Evolutionary conservation across 2,797 vertebrate species (phyloP), one percentile per base, ranked within the genome.

Genomic region (Scomberomorus guttatus): DNA sequence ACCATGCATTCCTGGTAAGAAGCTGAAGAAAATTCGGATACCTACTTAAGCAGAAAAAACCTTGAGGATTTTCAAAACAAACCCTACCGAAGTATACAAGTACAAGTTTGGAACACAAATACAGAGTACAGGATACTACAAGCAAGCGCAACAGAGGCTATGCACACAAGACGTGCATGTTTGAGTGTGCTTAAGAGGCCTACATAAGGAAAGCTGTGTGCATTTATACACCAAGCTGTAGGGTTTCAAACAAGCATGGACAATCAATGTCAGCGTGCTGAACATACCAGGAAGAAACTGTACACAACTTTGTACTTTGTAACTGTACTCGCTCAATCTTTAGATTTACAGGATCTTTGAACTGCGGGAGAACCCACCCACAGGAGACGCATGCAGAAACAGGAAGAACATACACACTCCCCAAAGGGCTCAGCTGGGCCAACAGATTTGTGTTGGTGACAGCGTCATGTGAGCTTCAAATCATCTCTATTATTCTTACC

Each of bases 401-500:
- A 24, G 20, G 5, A 14, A 17, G 5, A 25, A 27, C 24, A 25
- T 27, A 11, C 22, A 55, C 46, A 8, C 2, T 20, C 46, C 18
- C 18, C 6, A n/a, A 18, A 20, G 18, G 6, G 46, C 46, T 50
- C 46, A 50, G 18, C 46, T n/a, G 18, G 18, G 18, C 46, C 46
- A 50, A 20, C 18, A n/a, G 18, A 50, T n/a, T 50, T 50, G 18
- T 69, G 8, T 56, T 56, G 18, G 12, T 17, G 15, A 24, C 56
- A 34, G 17, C 8, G 5, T 17, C 61, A 50, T 15, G 1, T 0
- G 39, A 56, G 29, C 51, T 4, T 0, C 12, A 48, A 34, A 8
- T 22, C 29, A 42, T 44, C 25, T 44, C 44, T 13, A 3, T 46
- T 39, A 34, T 29, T 37, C 14, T 67, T 95, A 99, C 98, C 98